Conservation (phyloP, 1,140 invertebrate species). For the Panonychus citri region DNA sequence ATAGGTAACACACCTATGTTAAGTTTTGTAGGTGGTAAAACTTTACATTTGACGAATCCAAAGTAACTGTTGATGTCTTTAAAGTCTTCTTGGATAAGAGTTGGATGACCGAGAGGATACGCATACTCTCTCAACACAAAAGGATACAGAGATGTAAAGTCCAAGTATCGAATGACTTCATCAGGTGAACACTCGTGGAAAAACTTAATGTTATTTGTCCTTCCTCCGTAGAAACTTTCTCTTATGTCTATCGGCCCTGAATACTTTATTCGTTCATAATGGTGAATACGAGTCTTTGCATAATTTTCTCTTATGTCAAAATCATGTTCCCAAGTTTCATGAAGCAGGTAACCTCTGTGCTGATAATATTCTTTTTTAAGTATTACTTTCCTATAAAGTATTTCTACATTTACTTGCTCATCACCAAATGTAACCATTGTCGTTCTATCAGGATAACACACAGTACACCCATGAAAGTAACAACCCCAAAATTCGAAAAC, state of each 20-base stretch:
- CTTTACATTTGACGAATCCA: constrained; percentile 16
- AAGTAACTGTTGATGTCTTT: constrained; percentile 9
- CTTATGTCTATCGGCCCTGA: constrained; percentile 4
- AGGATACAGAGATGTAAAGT: constrained; percentile 22
- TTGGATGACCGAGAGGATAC: constrained; percentile 21
- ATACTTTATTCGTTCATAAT: background rate
- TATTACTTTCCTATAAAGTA: background rate
- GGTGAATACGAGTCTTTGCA: background rate
- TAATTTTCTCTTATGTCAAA: background rate
- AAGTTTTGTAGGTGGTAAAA: constrained; percentile 10
- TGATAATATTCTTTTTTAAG: background rate
- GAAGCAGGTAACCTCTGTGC: background rate
- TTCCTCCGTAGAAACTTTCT: constrained; percentile 21
- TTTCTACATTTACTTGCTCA: background rate
- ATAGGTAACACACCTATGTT: constrained; percentile 13
- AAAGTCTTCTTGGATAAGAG: constrained; percentile 17
- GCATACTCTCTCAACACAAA: constrained; percentile 7
- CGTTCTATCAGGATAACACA: background rate
- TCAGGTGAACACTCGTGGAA: constrained; percentile 12
- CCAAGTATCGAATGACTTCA: constrained; percentile 14
- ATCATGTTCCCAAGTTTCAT: background rate
- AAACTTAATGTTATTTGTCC: constrained; percentile 18
- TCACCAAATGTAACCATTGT: background rate
- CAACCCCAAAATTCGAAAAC: background rate
- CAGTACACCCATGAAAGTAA: background rate